Evolutionary conservation across 2,113 vertebrate species (phyloP), one percentile per base, ranked within the genome.

Genomic region (Numida meleagris): DNA sequence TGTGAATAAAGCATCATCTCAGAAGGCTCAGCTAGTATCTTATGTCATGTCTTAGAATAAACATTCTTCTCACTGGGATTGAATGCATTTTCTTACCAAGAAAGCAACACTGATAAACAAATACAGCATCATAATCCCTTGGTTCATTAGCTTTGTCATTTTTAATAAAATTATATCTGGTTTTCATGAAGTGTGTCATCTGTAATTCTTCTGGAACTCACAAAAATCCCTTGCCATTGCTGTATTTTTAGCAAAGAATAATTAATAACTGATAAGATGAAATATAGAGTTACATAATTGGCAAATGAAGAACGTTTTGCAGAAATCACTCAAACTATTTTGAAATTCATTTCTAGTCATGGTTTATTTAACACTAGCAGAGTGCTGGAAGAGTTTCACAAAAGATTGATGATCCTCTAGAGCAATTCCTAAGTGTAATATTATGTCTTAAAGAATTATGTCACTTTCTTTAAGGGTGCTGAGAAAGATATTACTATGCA

Each of bases 391-490:
- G 95, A 97, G 74, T 40, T 94, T 95, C 88, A 91, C 92, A 93
- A 96, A 97, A 98, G 98, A 98, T 97, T 97, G 94, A 98, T 98
- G 96, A 94, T 95, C 82, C 96, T 97, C 95, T 96, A 95, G 89
- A 96, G 96, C 76, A 97, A 98, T 97, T 97, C 96, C 96, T 97
- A 96, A 97, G 97, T 7, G 96, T 95, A 97, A 97, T 97, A 97
- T 97, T 97, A 97, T 96, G 96, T 98, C 97, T 96, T 97, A 96
- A 97, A 98, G 97, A 98, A 97, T 98, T 97, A 97, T 98, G 95
- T 92, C 86, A 85, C 85, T 97, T 97, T 97, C 95, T 97, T 97
- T 96, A 97, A 97, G 97, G 95, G 86, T 97, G 79, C 78, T 96
- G 95, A 96, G 90, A 95, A 97, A 95, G 96, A 97, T 92, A 95